Base-by-base conservation (phyloP, 2,113 vertebrate genomes). In the Aplodontia rufa region DNA sequence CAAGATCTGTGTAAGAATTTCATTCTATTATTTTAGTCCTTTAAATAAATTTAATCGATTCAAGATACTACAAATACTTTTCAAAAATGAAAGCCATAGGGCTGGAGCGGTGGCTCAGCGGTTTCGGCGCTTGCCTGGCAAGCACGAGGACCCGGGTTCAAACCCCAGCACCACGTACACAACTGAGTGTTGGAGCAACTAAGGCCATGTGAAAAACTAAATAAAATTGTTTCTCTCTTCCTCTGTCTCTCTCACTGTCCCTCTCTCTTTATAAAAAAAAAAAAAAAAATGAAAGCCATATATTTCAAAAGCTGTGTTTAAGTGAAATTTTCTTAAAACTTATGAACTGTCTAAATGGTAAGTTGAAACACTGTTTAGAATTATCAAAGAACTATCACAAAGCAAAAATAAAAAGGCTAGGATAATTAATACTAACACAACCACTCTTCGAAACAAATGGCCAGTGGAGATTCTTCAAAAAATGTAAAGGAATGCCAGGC, bases 31-130 rank as follows among this genome's bases (percentile, higher is more conserved):
- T 90, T 95, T 87, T 47, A 81, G 68, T 47, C 13, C 26, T n/a
- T 75, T 81, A 58, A 91, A 60, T 60, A 58, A 58, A 22, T 58
- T 22, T 84, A 92, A 51, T 58, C n/a, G 60, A 68, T 49, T 87
- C 87, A 51, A 91, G 66, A 58, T 85, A 74, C 19, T 24, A 22
- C n/a, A n/a, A n/a, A 81, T 55, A 64, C 2, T 26, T 88, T 81
- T 64, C 14, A 68, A 87, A 95, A 76, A 75, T 58, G 58, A 87
- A 71, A 95, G 19, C 26, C 35, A n/a, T n/a, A n/a, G n/a, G n/a
- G n/a, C n/a, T n/a, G n/a, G n/a, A n/a, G n/a, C n/a, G n/a, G n/a
- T n/a, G n/a, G n/a, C n/a, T n/a, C n/a, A n/a, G n/a, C n/a, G n/a
- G n/a, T n/a, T n/a, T n/a, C n/a, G n/a, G n/a, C n/a, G n/a, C n/a